Conservation (phyloP, 2,888 invertebrate genomes). For the Tinea semifulvella region DNA sequence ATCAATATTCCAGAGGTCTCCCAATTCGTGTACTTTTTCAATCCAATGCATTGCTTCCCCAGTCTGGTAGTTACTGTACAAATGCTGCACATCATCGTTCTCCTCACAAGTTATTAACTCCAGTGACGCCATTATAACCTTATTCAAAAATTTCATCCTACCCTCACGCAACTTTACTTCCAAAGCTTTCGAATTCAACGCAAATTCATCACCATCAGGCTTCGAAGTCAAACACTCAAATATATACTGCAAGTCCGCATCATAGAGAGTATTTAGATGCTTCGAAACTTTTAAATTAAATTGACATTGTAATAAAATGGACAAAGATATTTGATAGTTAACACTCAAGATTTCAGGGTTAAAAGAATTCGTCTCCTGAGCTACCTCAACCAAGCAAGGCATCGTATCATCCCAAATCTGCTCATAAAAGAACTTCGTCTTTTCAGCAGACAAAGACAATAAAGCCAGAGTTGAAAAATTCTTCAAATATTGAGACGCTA, state of each 20-base stretch:
- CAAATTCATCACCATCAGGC: conserved; percentile 50
- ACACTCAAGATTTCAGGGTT: conserved; percentile 80
- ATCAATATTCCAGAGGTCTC: conserved; percentile 81
- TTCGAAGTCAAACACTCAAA: conserved; percentile 53
- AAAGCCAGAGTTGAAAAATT: conserved; percentile 49
- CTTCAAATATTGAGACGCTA: conserved; percentile 54
- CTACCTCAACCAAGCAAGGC: conserved; percentile 79
- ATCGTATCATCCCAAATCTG: conserved; percentile 73
- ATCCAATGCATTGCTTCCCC: conserved; percentile 71
- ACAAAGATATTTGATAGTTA: conserved; percentile 81
- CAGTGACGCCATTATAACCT: conserved; percentile 76
- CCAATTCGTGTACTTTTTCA: conserved; percentile 73
- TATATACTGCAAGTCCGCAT: conserved; percentile 72
- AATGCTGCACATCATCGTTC: conserved; percentile 52
- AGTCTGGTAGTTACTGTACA: conserved; percentile 30
- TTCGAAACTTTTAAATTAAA: conserved; percentile 79
- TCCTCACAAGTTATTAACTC: conserved; percentile 74
- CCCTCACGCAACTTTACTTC: conserved; percentile 74
- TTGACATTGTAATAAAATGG: conserved; percentile 80
- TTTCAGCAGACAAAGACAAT: conserved; percentile 39
- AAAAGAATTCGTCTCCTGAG: conserved; percentile 77
- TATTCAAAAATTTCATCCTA: conserved; percentile 77
- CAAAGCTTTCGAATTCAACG: conserved; percentile 68
- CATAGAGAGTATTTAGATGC: conserved; percentile 79
- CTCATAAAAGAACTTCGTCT: conserved; percentile 61